These are phyloP conservation scores for Slavum lentiscoides DNA, from an alignment of 2,888 invertebrate genomes.

Conservation along the genomic window DNA sequence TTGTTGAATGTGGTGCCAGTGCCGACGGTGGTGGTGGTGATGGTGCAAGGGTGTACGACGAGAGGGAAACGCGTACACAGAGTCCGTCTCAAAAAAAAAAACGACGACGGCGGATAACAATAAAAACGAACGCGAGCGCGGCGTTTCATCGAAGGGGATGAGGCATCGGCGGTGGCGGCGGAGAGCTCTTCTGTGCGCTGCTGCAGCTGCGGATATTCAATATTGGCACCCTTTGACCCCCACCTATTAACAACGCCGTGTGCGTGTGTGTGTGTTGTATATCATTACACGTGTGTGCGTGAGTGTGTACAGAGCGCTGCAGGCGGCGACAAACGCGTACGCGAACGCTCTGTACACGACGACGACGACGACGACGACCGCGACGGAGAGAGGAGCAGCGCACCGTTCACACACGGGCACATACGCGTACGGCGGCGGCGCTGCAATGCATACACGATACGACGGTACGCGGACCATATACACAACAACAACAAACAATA, in stretches of 20 bases:
- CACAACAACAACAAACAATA: too few relatives aligned
- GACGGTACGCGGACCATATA: not conserved
- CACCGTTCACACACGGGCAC: too few relatives aligned
- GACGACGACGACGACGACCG: not conserved
- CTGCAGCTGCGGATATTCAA: constrained; percentile 52
- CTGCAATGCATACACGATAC: too few relatives aligned
- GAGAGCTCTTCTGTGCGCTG: not conserved
- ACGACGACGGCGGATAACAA: not conserved
- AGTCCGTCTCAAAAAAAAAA: too few relatives aligned
- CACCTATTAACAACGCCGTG: constrained; percentile 22
- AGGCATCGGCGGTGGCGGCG: not conserved
- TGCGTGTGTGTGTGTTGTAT: not conserved
- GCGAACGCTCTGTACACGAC: not conserved
- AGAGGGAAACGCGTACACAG: too few relatives aligned
- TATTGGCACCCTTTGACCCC: constrained; percentile 54
- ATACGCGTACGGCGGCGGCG: too few relatives aligned
- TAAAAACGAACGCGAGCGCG: constrained; percentile 26
- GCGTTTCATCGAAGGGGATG: constrained; percentile 40
- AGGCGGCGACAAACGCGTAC: not conserved
- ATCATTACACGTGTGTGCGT: not conserved
- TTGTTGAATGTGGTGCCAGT: too few relatives aligned
- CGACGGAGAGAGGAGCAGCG: too few relatives aligned
- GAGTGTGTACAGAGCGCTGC: not conserved
- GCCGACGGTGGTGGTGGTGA: too few relatives aligned
- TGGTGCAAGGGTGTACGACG: too few relatives aligned